A percentile compares a stretch with the other conserved stretches of the same genome.
These are phyloP conservation scores for Pangasius larnaudii DNA, from an alignment of 2,797 vertebrate species.

Conservation along the genomic window DNA sequence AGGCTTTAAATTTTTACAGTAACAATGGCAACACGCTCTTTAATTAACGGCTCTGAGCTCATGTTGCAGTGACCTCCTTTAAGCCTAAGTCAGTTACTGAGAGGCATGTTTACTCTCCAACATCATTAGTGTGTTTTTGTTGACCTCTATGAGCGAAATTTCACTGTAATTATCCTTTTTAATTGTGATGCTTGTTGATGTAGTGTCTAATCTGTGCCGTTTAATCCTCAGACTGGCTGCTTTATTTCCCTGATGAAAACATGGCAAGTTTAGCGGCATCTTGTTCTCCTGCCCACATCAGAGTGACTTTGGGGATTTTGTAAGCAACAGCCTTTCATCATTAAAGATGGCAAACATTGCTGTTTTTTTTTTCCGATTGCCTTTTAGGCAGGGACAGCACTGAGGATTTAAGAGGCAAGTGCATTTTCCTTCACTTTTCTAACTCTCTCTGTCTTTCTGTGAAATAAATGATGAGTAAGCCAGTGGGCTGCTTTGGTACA, in stretches of 20 bases:
- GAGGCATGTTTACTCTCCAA: slow-evolving; percentile 24
- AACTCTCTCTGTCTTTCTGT: neutral
- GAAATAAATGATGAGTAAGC: slow-evolving; percentile 11
- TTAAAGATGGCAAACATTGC: slow-evolving; percentile 24
- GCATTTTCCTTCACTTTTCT: neutral
- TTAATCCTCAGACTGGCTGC: slow-evolving; percentile 28
- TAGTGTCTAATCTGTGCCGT: slow-evolving; percentile 3
- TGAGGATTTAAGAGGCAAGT: slow-evolving; percentile 9
- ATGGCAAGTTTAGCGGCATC: neutral
- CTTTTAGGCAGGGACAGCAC: neutral
- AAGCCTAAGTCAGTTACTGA: slow-evolving; percentile 3
- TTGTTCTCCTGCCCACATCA: slow-evolving; percentile 1
- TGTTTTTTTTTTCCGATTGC: neutral
- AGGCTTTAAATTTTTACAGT: slow-evolving; percentile 15
- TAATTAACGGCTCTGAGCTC: slow-evolving; percentile 7
- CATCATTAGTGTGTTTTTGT: slow-evolving; percentile 33
- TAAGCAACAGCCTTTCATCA: slow-evolving; percentile 28
- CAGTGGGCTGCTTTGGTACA: slow-evolving; percentile 18
- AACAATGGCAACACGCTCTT: slow-evolving; percentile 12
- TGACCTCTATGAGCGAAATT: slow-evolving; percentile 30
- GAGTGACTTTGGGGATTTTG: slow-evolving; percentile 38
- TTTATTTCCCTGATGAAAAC: slow-evolving; percentile 33
- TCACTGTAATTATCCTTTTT: slow-evolving; percentile 36
- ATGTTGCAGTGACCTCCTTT: slow-evolving; percentile 21
- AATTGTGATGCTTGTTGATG: slow-evolving; percentile 34